Evolutionary conservation across 2,113 vertebrate species (phyloP).

Genomic region (Equus przewalskii): DNA sequence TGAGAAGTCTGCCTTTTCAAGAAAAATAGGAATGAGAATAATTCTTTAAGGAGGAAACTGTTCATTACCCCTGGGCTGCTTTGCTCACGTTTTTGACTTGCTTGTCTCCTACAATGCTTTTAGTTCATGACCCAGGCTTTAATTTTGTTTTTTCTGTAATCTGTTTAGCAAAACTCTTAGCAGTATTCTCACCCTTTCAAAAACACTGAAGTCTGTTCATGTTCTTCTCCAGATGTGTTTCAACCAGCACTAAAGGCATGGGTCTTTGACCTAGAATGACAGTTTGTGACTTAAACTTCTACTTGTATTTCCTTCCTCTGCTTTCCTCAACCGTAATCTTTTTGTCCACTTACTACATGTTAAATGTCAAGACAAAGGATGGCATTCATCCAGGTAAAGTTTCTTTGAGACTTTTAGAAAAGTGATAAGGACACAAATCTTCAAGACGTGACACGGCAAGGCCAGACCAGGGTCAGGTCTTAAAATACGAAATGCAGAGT

Average conservation of each 20-base stretch:
- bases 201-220: background rate
- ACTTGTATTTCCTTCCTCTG: background rate
- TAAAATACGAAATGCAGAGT: constrained; percentile 14
- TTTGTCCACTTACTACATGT: constrained; percentile 17
- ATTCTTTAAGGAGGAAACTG: background rate
- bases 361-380: constrained; percentile 38
- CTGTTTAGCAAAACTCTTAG: background rate
- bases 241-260: background rate
- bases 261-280: background rate
- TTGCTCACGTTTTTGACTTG: background rate
- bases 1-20: background rate
- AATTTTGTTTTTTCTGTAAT: background rate
- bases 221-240: background rate
- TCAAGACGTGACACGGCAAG: background rate
- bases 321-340: constrained; percentile 29
- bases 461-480: constrained; percentile 19
- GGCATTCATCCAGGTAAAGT: background rate
- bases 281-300: constrained; percentile 3
- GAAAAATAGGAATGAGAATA: background rate
- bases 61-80: background rate
- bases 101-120: background rate
- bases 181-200: background rate
- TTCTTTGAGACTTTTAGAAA: constrained; percentile 53
- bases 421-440: constrained; percentile 34
- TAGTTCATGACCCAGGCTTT: constrained; percentile 7